A percentile compares a stretch with the other conserved stretches of the same genome.
Evolutionary conservation across 2,797 vertebrate species (phyloP).

Genomic region (Sebastiscus tertius): DNA sequence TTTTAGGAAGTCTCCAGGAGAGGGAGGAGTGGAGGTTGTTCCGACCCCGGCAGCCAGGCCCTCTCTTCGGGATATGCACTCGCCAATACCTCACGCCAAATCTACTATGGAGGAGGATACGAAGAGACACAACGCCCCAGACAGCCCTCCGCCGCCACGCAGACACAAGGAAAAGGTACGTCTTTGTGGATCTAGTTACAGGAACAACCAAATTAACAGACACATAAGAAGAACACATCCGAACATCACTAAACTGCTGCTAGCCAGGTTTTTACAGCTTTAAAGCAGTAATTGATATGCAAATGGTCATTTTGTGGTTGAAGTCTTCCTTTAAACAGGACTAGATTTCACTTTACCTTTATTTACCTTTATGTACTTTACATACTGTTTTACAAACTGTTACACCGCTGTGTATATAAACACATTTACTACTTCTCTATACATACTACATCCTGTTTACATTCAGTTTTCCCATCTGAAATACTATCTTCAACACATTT

Average conservation of each 20-base stretch:
- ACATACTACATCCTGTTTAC: too few species aligned
- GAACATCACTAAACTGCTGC: background rate
- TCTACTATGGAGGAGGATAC: conserved; percentile 93
- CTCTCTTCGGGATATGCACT: conserved; percentile 92
- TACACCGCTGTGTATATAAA: too few species aligned
- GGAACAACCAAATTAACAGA: background rate
- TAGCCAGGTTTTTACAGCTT: too few species aligned
- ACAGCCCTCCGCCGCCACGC: conserved; percentile 69
- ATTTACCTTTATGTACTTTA: background rate
- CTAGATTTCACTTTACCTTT: background rate
- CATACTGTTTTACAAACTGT: too few species aligned
- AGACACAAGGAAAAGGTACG: conserved; percentile 77
- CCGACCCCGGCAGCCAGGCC: conserved; percentile 89
- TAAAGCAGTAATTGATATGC: background rate
- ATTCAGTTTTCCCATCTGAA: too few species aligned
- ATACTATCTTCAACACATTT: too few species aligned
- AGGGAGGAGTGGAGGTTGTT: conserved; percentile 83
- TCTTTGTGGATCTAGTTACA: background rate
- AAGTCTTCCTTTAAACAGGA: background rate
- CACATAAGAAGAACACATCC: background rate
- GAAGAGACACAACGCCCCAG: conserved; percentile 85
- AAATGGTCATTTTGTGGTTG: background rate
- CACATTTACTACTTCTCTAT: too few species aligned
- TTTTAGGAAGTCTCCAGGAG: conserved; percentile 92
- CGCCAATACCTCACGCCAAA: conserved; percentile 90